phyloP scores from a whole-genome alignment of 2,113 vertebrate genomes.

The Alligator mississippiensis region DNA sequence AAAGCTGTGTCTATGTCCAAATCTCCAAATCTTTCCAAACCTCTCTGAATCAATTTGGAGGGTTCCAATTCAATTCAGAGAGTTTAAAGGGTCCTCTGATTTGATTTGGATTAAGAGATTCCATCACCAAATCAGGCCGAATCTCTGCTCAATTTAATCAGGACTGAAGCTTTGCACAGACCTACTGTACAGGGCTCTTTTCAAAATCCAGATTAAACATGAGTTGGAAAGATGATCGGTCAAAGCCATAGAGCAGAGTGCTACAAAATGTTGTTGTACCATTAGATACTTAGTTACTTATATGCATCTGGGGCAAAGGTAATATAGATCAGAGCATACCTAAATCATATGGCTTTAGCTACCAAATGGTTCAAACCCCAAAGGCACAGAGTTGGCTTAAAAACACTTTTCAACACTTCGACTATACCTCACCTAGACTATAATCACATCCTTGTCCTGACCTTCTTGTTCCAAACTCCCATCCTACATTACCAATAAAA shows the following conservation, averaged over 20 bases:
- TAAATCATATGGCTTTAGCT: background rate
- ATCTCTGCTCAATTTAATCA: no score
- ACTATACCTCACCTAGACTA: background rate
- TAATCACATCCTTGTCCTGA: background rate
- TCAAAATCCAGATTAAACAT: background rate
- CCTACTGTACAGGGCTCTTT: background rate
- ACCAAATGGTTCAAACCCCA: background rate
- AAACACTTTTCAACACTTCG: background rate
- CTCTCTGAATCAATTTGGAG: no score
- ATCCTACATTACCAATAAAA: background rate
- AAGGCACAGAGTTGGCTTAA: background rate
- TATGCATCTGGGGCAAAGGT: background rate
- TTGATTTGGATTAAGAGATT: no score
- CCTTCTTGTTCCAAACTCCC: background rate
- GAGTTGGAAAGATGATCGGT: background rate
- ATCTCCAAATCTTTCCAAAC: no score
- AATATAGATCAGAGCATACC: background rate
- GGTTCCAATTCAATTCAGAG: no score
- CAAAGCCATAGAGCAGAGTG: background rate
- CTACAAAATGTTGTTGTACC: background rate
- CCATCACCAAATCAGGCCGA: no score
- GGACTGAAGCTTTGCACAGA: no score
- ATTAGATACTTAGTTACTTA: background rate
- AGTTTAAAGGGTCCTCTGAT: no score
- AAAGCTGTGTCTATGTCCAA: no score